phyloP scores from a whole-genome alignment of 2,888 invertebrate species.

The Orthosia cruda region DNA sequence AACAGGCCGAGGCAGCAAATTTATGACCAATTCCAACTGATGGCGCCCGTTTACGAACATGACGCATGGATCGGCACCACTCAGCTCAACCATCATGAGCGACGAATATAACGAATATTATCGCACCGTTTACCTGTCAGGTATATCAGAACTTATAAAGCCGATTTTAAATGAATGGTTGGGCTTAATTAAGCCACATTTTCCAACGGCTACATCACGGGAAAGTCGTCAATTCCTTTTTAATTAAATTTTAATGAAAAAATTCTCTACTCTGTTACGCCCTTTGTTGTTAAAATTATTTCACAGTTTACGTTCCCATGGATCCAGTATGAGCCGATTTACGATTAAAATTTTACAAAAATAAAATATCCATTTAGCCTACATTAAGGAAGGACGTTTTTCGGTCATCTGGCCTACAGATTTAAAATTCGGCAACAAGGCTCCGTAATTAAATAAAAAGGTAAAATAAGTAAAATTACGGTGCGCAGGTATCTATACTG shows the following conservation, averaged over 20 bases:
- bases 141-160: slow-evolving; percentile 14
- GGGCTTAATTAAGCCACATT: slow-evolving; percentile 46
- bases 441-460: slow-evolving; percentile 65
- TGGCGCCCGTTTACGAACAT: too few species aligned
- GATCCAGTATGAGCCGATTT: slow-evolving; percentile 53
- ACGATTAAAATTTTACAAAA: slow-evolving; percentile 56
- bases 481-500: slow-evolving; percentile 25
- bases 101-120: too few species aligned
- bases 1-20: too few species aligned
- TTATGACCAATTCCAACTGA: too few species aligned
- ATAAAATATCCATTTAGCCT: slow-evolving; percentile 63
- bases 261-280: slow-evolving; percentile 13
- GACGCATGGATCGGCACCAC: too few species aligned
- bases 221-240: slow-evolving; percentile 53
- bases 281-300: slow-evolving; percentile 55
- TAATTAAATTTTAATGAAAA: slow-evolving; percentile 52
- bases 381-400: slow-evolving; percentile 51
- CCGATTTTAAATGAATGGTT: slow-evolving; percentile 21
- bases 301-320: slow-evolving; percentile 53
- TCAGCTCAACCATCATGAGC: too few species aligned
- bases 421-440: slow-evolving; percentile 59
- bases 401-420: slow-evolving; percentile 57
- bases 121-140: background rate
- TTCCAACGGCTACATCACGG: slow-evolving; percentile 37
- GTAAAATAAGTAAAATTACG: slow-evolving; percentile 64